These are phyloP conservation scores for Nephrotoma guestfalica DNA, from an alignment of 2,888 invertebrate species.

Conservation along the genomic window DNA sequence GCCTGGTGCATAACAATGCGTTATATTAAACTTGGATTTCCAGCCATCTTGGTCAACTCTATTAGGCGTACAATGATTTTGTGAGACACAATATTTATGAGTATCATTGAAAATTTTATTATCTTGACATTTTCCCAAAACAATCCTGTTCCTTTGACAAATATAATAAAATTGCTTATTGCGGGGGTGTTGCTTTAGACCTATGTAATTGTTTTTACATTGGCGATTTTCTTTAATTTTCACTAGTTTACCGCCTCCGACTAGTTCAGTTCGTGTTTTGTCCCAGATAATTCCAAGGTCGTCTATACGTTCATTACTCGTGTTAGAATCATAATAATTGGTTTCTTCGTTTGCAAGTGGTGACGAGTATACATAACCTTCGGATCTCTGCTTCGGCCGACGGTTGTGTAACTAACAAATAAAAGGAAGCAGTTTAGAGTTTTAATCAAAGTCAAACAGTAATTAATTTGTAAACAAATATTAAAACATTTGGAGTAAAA, in stretches of 20 bases:
- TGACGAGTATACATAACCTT: not conserved
- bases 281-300: not conserved
- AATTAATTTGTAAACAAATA: too few species aligned
- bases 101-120: not conserved
- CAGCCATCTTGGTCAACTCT: too few species aligned
- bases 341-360: not conserved
- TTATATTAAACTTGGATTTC: not conserved
- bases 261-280: not conserved
- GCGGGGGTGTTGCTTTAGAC: not conserved
- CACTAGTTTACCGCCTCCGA: not conserved
- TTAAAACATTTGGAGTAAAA: too few species aligned
- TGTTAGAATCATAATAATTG: not conserved
- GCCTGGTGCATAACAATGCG: not conserved
- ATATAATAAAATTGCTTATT: not conserved
- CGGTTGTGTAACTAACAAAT: not conserved
- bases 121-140: not conserved
- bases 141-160: not conserved
- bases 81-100: not conserved
- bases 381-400: not conserved
- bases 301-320: not conserved
- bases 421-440: not conserved
- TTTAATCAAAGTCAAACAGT: too few species aligned
- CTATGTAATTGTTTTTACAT: not conserved
- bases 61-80: not conserved
- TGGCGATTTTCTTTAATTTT: not conserved